A percentile compares a stretch with the other conserved stretches of the same genome.
phyloP scores from a whole-genome alignment of 2,797 vertebrate species.

The Morelia viridis region DNA sequence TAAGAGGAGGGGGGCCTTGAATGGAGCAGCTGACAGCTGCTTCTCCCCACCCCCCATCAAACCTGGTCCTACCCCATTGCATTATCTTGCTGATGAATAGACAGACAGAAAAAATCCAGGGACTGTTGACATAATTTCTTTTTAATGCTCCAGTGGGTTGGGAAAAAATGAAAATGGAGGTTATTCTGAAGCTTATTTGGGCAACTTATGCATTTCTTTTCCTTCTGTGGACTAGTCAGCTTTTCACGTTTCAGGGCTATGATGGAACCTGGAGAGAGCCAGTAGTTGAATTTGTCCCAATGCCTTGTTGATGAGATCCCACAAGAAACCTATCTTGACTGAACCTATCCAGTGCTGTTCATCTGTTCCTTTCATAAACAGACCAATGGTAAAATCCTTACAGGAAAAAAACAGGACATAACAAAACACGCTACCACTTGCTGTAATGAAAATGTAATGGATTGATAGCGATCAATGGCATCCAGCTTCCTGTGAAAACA shows the following conservation, averaged over 20 bases:
- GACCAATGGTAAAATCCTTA: constrained; percentile 50
- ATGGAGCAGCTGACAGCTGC: neutral
- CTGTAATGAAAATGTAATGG: constrained; percentile 58
- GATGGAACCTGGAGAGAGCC: neutral
- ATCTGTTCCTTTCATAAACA: constrained; percentile 61
- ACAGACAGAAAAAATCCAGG: neutral
- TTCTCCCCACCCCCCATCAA: neutral
- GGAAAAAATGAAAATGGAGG: neutral
- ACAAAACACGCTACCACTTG: constrained; percentile 18
- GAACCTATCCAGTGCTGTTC: constrained; percentile 44
- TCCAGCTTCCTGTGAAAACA: constrained; percentile 24
- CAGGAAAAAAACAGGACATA: constrained; percentile 45
- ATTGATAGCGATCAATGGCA: constrained; percentile 56
- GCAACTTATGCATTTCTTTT: no score
- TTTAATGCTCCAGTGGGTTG: no score
- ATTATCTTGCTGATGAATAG: neutral
- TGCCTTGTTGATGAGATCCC: neutral
- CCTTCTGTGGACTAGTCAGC: neutral
- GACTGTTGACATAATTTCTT: neutral
- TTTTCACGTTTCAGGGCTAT: neutral
- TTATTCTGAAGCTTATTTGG: neutral
- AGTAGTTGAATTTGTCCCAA: neutral
- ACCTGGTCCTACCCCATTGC: neutral
- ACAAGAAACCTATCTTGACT: constrained; percentile 24
- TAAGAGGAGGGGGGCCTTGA: neutral